phyloP scores from a whole-genome alignment of 2,113 vertebrate species.

The Lepus americanus region DNA sequence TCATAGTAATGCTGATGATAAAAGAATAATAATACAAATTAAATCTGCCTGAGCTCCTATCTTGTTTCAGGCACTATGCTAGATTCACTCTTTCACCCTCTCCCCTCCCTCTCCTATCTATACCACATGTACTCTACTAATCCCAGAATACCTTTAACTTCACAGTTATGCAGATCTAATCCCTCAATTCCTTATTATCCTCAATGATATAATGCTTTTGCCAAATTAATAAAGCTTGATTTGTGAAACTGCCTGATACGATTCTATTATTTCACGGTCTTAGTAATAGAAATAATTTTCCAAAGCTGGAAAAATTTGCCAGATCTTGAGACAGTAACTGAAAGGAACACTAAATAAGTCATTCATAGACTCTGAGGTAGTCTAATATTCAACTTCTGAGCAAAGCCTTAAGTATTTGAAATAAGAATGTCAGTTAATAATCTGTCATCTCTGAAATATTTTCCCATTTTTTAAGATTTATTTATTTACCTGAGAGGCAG shows the following conservation, averaged over 20 bases:
- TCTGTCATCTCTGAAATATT: not conserved
- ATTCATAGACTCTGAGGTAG: not conserved
- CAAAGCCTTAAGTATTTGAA: not conserved
- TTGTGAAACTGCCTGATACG: not conserved
- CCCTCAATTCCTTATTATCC: not conserved
- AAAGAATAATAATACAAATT: not conserved
- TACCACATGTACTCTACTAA: not conserved
- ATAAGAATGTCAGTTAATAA: slow-evolving; percentile 2
- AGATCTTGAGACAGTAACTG: not conserved
- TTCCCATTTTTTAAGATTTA: not conserved
- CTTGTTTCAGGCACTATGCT: not conserved
- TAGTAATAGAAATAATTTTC: slow-evolving; percentile 35
- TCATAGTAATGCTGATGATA: not conserved
- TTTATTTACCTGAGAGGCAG: too few species aligned
- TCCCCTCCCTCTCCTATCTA: not conserved
- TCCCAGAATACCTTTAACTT: not conserved
- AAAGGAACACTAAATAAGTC: slow-evolving; percentile 17
- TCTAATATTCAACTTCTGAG: not conserved
- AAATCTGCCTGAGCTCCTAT: not conserved
- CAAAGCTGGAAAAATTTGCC: not conserved
- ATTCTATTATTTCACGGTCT: not conserved
- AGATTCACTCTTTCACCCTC: not conserved
- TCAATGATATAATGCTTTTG: not conserved
- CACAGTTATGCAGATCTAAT: not conserved
- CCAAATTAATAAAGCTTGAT: slow-evolving; percentile 29